These are phyloP conservation scores for Lasioglossum malachurum DNA, from an alignment of 2,888 invertebrate species.

Conservation along the genomic window DNA sequence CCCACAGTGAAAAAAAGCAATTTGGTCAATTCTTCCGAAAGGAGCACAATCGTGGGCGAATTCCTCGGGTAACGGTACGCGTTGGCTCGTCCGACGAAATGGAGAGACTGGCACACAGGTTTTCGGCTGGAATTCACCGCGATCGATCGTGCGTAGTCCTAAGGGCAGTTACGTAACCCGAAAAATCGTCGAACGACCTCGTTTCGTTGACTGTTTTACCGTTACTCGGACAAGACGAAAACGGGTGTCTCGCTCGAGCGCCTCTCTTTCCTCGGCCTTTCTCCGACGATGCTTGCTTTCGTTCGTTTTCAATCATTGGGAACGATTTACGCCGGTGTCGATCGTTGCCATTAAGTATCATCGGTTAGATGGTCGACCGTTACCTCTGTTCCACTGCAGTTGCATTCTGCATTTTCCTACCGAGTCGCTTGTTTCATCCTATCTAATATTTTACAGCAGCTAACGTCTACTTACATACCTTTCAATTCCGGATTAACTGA, in stretches of 20 bases:
- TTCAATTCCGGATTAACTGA: no score
- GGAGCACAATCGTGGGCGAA: background rate
- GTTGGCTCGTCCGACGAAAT: background rate
- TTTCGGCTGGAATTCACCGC: background rate
- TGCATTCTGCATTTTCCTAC: no score
- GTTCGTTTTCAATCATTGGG: background rate
- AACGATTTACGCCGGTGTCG: background rate
- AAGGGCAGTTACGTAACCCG: constrained; percentile 46
- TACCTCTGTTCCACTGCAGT: no score
- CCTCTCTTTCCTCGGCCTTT: background rate
- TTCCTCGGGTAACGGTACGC: background rate
- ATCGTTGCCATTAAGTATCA: background rate
- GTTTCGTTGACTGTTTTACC: constrained; percentile 54
- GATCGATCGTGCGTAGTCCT: background rate
- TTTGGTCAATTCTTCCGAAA: background rate
- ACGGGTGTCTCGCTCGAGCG: background rate
- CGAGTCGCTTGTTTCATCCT: no score
- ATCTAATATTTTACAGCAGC: no score
- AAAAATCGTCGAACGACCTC: constrained; percentile 58
- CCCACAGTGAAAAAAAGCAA: background rate
- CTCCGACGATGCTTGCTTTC: background rate
- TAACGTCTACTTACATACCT: no score
- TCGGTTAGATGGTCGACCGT: no score
- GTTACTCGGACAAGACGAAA: constrained; percentile 27
- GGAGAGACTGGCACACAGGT: background rate